Base-by-base conservation (phyloP, 2,888 invertebrate species). In the Mimachlamys varia region DNA sequence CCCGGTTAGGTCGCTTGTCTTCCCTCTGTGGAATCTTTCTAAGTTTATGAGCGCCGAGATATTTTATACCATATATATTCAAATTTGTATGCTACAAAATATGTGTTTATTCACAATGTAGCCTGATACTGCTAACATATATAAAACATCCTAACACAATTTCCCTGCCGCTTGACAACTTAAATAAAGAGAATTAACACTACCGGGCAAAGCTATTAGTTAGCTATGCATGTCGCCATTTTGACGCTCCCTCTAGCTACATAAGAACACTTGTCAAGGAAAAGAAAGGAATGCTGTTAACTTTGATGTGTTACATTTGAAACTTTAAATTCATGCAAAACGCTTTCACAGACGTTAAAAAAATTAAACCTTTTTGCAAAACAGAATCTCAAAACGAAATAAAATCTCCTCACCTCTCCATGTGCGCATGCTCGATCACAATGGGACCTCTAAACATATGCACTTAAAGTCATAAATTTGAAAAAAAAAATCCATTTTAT, bases 371-470 rank as follows among this genome's bases (percentile, higher is more conserved):
- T 7, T 10, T 76, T 76, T 76, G 76, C 76, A 76, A 76, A 76
- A 27, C 76, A 76, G 27, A 76, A 33, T 76, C 27, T 76, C 33
- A 33, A 76, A 27, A 76, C 76, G 76, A 76, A 76, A 33, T 76
- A 76, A 76, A 76, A 76, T 76, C 27, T 33, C 27, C 10, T 76
- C 76, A 76, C 76, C 27, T 27, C 10, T 33, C 33, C 22, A 76
- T 76, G 76, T 76, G 76, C 76, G 76, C 76, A 76, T 76, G 76
- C 76, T 76, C 76, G 76, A 76, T 76, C 76, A 76, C 76, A 76
- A 76, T 76, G 33, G 12, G 22, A 76, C 27, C 15, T 33, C 76
- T 33, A 76, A 76, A 27, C 76, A 27, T 33, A 76, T 27, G 76
- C 76, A 76, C 76, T 76, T 76, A 76, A 76, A 76, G 76, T 76